Evolutionary conservation across 2,113 vertebrate genomes (phyloP).

Genomic region (Panthera tigris): DNA sequence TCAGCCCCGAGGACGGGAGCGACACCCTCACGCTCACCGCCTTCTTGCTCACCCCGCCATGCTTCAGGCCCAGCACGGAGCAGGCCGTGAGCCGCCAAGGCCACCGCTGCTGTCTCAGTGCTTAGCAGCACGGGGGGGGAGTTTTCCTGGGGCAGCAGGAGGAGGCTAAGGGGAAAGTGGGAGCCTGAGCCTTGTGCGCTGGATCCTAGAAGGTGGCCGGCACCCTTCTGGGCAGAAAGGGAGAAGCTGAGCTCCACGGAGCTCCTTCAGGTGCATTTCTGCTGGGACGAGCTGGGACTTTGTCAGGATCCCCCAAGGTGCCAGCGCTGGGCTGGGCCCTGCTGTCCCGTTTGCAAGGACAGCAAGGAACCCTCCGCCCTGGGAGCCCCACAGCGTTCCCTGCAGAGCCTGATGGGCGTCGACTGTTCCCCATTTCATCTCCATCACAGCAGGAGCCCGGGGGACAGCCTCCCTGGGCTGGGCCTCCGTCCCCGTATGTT

Average conservation of each 20-base stretch:
- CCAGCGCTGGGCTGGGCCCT: neutral
- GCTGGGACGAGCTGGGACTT: neutral
- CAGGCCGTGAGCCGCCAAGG: neutral
- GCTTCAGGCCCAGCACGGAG: neutral
- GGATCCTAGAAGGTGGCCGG: fast-evolving
- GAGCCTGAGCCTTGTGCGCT: neutral
- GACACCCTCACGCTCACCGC: neutral
- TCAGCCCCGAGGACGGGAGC: neutral
- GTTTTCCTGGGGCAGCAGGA: neutral
- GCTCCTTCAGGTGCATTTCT: neutral
- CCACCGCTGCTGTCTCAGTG: fast-evolving
- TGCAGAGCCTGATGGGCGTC: neutral
- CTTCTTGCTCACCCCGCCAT: neutral
- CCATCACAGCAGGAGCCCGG: neutral
- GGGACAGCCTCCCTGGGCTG: neutral
- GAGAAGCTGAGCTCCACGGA: neutral
- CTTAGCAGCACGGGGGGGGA: fast-evolving
- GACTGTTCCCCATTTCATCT: fast-evolving
- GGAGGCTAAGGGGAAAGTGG: neutral
- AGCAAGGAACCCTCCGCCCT: neutral
- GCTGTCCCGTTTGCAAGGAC: neutral
- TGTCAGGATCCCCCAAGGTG: neutral
- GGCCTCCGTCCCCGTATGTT: neutral
- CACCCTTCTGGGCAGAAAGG: neutral
- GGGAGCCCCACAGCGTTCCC: neutral